Evolutionary conservation across 2,888 invertebrate species (phyloP).

Genomic region (Seira sanloemensis): DNA sequence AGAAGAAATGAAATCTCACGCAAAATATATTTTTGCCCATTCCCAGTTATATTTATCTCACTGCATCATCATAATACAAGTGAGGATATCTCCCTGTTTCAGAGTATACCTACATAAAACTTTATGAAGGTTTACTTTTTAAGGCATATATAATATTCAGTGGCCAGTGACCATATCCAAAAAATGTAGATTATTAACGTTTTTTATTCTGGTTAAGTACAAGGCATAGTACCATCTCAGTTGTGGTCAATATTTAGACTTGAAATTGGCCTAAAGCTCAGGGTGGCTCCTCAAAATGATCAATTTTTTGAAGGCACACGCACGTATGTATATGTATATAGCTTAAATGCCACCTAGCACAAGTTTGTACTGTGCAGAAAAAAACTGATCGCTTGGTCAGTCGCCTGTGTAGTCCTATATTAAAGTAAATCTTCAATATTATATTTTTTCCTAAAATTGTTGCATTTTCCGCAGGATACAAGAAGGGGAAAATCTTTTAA

Average conservation of each 20-base stretch:
- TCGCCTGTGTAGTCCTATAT: conserved; percentile 60
- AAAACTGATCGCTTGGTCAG: conserved; percentile 61
- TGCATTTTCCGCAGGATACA: not conserved
- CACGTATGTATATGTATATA: conserved; percentile 7
- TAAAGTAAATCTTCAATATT: conserved; percentile 29
- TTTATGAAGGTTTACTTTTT: conserved; percentile 10
- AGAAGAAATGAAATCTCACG: conserved; percentile 39
- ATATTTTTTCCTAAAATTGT: not conserved
- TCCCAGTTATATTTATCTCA: conserved; percentile 65
- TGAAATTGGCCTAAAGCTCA: conserved; percentile 44
- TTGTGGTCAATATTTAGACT: conserved; percentile 58
- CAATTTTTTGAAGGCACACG: conserved; percentile 20
- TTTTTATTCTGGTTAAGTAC: conserved; percentile 33
- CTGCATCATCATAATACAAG: conserved; percentile 48
- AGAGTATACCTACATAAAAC: conserved; percentile 12
- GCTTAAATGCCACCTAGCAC: conserved; percentile 35
- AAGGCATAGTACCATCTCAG: conserved; percentile 12
- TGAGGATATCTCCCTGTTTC: conserved; percentile 14
- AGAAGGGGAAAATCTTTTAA: not conserved
- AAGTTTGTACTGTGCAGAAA: not conserved
- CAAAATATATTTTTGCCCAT: conserved; percentile 57
- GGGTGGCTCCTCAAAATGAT: conserved; percentile 44
- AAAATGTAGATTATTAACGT: conserved; percentile 21
- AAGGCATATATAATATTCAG: not conserved
- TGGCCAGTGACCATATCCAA: conserved; percentile 61